phyloP scores from a whole-genome alignment of 2,797 vertebrate genomes.

The Australoheros facetus region DNA sequence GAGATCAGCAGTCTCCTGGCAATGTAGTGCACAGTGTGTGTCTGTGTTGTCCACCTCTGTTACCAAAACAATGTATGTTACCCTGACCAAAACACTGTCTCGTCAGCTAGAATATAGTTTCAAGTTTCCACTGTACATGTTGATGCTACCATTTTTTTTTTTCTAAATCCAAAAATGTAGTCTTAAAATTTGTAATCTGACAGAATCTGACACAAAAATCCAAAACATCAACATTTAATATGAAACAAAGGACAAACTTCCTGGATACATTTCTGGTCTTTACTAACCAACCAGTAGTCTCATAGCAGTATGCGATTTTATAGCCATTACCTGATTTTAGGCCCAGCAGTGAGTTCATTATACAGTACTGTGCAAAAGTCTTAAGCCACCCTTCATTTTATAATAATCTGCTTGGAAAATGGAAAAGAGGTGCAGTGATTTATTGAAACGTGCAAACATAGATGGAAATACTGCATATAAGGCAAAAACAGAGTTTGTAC shows the following conservation, averaged over 20 bases:
- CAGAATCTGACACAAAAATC: too few relatives aligned
- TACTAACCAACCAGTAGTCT: neutral
- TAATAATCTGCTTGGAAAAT: too few relatives aligned
- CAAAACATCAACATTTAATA: neutral
- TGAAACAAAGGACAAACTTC: neutral
- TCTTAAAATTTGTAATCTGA: too few relatives aligned
- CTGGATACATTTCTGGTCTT: neutral
- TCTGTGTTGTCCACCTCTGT: conserved; percentile 8
- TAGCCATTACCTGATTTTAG: neutral
- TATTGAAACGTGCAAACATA: neutral
- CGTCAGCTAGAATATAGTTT: neutral
- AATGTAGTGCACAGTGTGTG: conserved; percentile 13
- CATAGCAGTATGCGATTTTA: neutral
- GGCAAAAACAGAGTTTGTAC: too few relatives aligned
- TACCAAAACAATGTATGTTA: neutral
- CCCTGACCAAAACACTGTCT: neutral
- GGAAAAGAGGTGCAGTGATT: too few relatives aligned
- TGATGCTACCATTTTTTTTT: neutral
- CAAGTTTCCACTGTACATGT: neutral
- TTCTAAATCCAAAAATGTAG: too few relatives aligned
- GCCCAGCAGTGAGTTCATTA: neutral
- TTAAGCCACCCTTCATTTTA: neutral
- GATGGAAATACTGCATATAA: neutral
- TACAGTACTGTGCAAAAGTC: neutral
- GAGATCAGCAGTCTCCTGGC: conserved; percentile 51